Evolutionary conservation across 2,113 vertebrate genomes (phyloP), one percentile per base, ranked within the genome.

Genomic region (Erinaceus europaeus): DNA sequence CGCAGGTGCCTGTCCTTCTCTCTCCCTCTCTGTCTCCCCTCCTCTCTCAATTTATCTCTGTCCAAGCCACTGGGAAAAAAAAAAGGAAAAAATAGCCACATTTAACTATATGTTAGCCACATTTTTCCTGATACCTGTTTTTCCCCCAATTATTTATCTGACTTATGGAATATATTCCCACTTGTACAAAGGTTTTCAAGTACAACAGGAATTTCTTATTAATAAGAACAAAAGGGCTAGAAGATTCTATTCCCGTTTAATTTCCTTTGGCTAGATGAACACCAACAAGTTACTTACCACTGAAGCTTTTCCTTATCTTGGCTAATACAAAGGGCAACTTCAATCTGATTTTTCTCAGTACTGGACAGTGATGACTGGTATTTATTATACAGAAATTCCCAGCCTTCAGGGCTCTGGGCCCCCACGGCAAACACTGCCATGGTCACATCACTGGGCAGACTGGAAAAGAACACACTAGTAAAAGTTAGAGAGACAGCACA

Each of bases 371-470:
- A 97, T 1, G 93, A 92, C 36, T 96, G 96, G 93, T 98, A 98
- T 87, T 98, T 98, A 89, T 97, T 97, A 62, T 98, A 98, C 52
- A 99, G 96, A 95, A 98, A 98, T 84, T 99, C 97, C 98, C 98
- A 98, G 21, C 98, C 98, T 52, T 98, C 97, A 0, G 95, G 76
- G 2, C 96, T 97, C 72, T 97, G 98, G 40, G 97, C 98, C 5
- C 98, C 98, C 2, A 98, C 95, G 4, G 96, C 64, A 86, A 98
- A 99, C 93, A 98, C 98, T 0, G 98, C 98, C 90, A 97, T 23
- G n/a, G 97, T 98, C 93, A 98, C 86, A 9, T 99, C 98, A 1
- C 83, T 95, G 15, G 98, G 98, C 74, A 98, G 96, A 48, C 99
- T 99, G 84, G 61, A 65, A 8, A 87, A 83, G 38, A 13, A 40